phyloP scores from a whole-genome alignment of 2,113 vertebrate species.

The Oreotrochilus melanogaster region DNA sequence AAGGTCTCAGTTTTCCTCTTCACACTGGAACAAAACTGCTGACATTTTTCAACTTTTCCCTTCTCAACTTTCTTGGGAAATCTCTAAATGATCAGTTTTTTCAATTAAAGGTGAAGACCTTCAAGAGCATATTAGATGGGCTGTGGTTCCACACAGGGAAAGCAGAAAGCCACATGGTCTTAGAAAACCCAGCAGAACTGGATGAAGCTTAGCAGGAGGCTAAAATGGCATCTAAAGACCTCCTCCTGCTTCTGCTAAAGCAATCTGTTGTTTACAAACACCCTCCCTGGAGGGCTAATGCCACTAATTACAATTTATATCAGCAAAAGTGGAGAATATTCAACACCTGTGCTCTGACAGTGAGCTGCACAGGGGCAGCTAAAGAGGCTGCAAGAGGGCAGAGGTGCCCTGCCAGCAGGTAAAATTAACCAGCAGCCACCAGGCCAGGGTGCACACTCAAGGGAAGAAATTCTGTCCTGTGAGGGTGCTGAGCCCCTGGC shows the following conservation, averaged over 20 bases:
- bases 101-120: background rate
- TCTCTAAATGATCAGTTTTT: background rate
- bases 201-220: background rate
- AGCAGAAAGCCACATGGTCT: background rate
- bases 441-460: accelerated
- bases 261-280: background rate
- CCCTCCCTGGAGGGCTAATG: background rate
- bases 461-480: too few species aligned
- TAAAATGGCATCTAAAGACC: background rate
- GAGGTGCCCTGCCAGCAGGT: background rate
- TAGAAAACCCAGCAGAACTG: background rate
- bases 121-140: background rate
- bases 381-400: background rate
- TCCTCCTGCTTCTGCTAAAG: background rate
- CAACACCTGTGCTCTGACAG: background rate
- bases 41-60: constrained; percentile 12
- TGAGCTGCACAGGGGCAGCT: background rate
- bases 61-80: background rate
- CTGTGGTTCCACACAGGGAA: background rate
- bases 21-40: background rate
- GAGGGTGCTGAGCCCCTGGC: too few species aligned
- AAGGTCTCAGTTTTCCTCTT: constrained; percentile 1
- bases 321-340: background rate
- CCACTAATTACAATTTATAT: background rate
- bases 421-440: background rate